phyloP scores from a whole-genome alignment of 2,888 invertebrate species.

The Clivina fossor region DNA sequence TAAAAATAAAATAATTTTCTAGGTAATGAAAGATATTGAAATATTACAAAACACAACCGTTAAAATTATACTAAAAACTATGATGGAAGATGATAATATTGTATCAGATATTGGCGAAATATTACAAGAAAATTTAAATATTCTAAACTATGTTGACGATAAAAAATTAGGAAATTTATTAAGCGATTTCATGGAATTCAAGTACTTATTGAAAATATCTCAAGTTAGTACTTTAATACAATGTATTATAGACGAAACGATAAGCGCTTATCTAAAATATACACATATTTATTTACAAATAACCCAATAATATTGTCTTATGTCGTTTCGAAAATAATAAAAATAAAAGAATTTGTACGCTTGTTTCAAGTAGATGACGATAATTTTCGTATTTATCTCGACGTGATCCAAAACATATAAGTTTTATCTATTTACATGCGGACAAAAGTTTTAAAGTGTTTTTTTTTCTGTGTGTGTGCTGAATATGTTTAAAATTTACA shows the following conservation, averaged over 20 bases:
- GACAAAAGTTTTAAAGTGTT: too few species aligned
- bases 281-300: too few species aligned
- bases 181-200: conserved; percentile 24
- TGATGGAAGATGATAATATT: conserved; percentile 11
- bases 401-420: conserved; percentile 19
- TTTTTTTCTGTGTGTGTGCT: too few species aligned
- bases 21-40: conserved; percentile 24
- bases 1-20: conserved; percentile 17
- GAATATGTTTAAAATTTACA: not conserved
- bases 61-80: conserved; percentile 13
- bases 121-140: conserved; percentile 21
- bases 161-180: conserved; percentile 18
- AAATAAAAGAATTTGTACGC: not conserved
- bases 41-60: conserved; percentile 15
- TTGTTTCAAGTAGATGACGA: too few species aligned
- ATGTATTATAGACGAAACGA: too few species aligned
- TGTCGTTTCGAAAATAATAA: not conserved
- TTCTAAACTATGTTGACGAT: conserved; percentile 15
- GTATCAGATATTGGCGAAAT: not conserved
- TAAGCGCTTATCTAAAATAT: too few species aligned
- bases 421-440: conserved; percentile 9
- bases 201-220: conserved; percentile 24
- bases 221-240: conserved; percentile 24
- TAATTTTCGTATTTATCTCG: conserved; percentile 18
- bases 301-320: not conserved